These are phyloP conservation scores for Pantherophis alleghaniensis DNA, from an alignment of 2,797 vertebrate genomes.

Conservation along the genomic window DNA sequence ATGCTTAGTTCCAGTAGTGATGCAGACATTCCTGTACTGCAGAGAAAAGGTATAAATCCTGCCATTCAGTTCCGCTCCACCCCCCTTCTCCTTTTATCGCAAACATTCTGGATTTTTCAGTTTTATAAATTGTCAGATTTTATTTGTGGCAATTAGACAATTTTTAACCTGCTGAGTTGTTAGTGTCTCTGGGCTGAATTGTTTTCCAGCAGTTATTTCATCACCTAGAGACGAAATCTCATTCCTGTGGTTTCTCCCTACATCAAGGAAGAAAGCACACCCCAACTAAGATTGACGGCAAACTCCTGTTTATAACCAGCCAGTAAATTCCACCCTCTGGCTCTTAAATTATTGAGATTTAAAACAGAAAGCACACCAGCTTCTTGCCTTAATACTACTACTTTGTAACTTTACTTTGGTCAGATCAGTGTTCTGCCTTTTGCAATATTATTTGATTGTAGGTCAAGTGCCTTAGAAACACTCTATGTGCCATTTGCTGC, in stretches of 20 bases:
- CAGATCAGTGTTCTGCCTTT: neutral
- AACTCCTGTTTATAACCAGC: neutral
- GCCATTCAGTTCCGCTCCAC: neutral
- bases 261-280: neutral
- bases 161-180: neutral
- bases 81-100: neutral
- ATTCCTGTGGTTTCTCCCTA: neutral
- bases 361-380: neutral
- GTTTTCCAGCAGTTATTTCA: neutral
- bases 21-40: neutral
- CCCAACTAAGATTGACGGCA: neutral
- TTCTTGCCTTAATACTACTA: neutral
- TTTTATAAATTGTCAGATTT: neutral
- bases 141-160: neutral
- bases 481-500: conserved; percentile 5
- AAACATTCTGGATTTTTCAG: neutral
- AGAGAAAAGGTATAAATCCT: neutral
- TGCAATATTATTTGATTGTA: neutral
- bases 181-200: neutral
- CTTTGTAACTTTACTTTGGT: neutral
- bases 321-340: neutral
- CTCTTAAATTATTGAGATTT: neutral
- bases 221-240: neutral
- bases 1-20: neutral
- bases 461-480: neutral